Conservation (phyloP, 1,140 invertebrate genomes). For the Macrobrachium rosenbergii region DNA sequence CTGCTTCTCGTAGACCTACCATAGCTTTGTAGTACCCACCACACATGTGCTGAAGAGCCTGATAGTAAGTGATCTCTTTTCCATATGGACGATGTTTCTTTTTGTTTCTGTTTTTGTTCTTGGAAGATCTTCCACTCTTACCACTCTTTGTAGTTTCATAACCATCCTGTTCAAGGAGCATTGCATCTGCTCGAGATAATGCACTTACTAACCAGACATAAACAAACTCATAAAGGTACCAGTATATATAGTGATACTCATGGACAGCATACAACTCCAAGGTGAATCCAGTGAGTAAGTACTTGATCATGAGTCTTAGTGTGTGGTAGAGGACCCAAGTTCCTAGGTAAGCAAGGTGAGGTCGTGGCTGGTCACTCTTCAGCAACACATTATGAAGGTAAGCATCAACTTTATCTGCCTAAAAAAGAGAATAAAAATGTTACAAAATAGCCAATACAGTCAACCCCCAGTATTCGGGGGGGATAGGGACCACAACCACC, state of each 20-base stretch:
- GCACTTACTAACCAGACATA: slow-evolving; percentile 95
- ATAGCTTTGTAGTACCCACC: slow-evolving; percentile 94
- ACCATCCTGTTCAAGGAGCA: slow-evolving; percentile 83
- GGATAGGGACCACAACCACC: too few species aligned
- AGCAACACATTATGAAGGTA: slow-evolving; percentile 81
- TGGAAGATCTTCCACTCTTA: slow-evolving; percentile 63
- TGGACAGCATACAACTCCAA: slow-evolving; percentile 96
- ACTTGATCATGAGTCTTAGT: slow-evolving; percentile 95
- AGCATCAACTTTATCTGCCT: slow-evolving; percentile 93
- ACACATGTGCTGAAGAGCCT: slow-evolving; percentile 93
- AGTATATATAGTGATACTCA: slow-evolving; percentile 96
- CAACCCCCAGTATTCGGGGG: too few species aligned
- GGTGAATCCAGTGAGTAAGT: slow-evolving; percentile 93
- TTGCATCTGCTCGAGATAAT: slow-evolving; percentile 87
- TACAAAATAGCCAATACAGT: slow-evolving; percentile 8
- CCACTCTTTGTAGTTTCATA: slow-evolving; percentile 69
- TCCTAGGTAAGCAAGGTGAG: slow-evolving; percentile 89
- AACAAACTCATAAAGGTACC: slow-evolving; percentile 96
- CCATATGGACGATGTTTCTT: slow-evolving; percentile 83
- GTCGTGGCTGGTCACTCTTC: slow-evolving; percentile 78
- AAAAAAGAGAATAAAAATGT: slow-evolving; percentile 64
- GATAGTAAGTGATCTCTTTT: slow-evolving; percentile 86
- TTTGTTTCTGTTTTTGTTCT: slow-evolving; percentile 71
- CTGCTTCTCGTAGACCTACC: slow-evolving; percentile 80
- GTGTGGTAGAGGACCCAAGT: slow-evolving; percentile 98